phyloP scores from a whole-genome alignment of 2,113 vertebrate genomes.

The Catagonus wagneri region DNA sequence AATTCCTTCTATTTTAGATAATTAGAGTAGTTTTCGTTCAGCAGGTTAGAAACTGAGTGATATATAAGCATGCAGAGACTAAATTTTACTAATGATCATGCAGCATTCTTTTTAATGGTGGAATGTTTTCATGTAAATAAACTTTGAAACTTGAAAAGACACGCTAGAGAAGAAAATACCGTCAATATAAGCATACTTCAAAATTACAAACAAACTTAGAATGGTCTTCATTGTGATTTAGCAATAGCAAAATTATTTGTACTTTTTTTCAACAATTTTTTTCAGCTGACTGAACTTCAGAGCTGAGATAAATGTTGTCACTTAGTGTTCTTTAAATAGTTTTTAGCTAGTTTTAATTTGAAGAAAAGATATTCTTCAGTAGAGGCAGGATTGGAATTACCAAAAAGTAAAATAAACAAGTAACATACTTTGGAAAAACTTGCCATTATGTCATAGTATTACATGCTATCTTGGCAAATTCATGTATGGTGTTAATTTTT shows the following conservation, averaged over 20 bases:
- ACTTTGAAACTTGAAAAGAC: conserved; percentile 21
- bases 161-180: background rate
- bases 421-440: conserved; percentile 70
- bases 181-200: conserved; percentile 42
- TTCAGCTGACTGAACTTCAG: conserved; percentile 60
- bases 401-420: conserved; percentile 75
- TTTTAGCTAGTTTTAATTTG: conserved; percentile 67
- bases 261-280: conserved; percentile 44
- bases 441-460: conserved; percentile 68
- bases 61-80: background rate
- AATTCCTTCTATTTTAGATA: background rate
- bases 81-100: conserved; percentile 18
- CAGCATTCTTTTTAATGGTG: background rate
- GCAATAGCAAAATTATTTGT: conserved; percentile 50
- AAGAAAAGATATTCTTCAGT: conserved; percentile 63
- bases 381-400: conserved; percentile 54
- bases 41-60: background rate
- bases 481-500: conserved; percentile 65
- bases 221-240: conserved; percentile 33
- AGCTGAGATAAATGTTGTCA: conserved; percentile 56
- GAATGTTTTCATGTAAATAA: conserved; percentile 36
- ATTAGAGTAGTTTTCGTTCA: background rate
- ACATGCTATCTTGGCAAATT: conserved; percentile 74
- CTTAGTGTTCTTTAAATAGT: conserved; percentile 69
- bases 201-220: conserved; percentile 44